These are phyloP conservation scores for Tribolium madens DNA, from an alignment of 1,140 invertebrate genomes.

Conservation along the genomic window DNA sequence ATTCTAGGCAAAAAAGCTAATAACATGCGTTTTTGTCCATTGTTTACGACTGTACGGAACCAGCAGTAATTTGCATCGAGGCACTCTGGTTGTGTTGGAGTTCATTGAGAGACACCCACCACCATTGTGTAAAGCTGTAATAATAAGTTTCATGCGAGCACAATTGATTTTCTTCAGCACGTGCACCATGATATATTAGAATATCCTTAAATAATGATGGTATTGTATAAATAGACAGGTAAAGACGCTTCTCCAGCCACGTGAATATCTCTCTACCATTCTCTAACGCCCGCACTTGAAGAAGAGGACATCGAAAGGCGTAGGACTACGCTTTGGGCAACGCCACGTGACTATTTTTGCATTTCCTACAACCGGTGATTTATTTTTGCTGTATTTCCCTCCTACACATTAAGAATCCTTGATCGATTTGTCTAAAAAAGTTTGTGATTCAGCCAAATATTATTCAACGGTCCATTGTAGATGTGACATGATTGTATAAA, in stretches of 20 bases:
- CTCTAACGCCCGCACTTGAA: conserved; percentile 12
- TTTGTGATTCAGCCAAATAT: conserved; percentile 30
- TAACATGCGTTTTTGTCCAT: conserved; percentile 56
- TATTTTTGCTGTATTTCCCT: conserved; percentile 5
- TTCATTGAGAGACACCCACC: conserved; percentile 61
- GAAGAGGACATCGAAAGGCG: conserved; percentile 10
- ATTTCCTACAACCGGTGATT: not conserved
- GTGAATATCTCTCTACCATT: conserved; percentile 36
- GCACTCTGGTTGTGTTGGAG: conserved; percentile 60
- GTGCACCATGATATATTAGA: conserved; percentile 64
- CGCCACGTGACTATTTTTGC: conserved; percentile 19
- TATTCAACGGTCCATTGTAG: conserved; percentile 35
- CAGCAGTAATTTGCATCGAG: conserved; percentile 60
- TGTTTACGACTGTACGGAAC: conserved; percentile 56
- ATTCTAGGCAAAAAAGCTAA: conserved; percentile 49
- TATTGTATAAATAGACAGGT: conserved; percentile 61
- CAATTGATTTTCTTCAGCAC: conserved; percentile 63
- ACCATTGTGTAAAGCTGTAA: conserved; percentile 61
- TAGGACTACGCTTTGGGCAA: conserved; percentile 4
- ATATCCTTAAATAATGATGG: conserved; percentile 62
- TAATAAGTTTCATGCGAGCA: conserved; percentile 61
- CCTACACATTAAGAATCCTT: not conserved
- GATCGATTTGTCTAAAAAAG: no score
- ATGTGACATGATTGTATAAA: conserved; percentile 45
- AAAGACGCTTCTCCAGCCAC: conserved; percentile 37